phyloP scores from a whole-genome alignment of 2,888 invertebrate genomes.

The Diploptera punctata region DNA sequence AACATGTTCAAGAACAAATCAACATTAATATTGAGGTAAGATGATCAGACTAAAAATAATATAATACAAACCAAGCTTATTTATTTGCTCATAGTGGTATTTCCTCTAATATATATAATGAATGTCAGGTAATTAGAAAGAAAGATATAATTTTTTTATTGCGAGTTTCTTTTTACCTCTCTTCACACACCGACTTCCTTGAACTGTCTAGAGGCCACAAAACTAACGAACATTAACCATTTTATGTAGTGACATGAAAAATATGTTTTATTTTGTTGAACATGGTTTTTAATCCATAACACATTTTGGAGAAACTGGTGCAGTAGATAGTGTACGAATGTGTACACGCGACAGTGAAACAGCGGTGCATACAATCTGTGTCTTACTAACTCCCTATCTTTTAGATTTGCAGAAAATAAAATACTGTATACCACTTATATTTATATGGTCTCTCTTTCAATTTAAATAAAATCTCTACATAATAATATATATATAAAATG shows the following conservation, averaged over 20 bases:
- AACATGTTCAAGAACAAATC: too few species aligned
- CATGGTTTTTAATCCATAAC: not conserved
- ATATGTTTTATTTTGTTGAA: too few species aligned
- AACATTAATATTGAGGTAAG: too few species aligned
- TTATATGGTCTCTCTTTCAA: not conserved
- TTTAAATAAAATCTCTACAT: not conserved
- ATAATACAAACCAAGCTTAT: too few species aligned
- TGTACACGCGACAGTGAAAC: not conserved
- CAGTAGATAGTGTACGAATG: not conserved
- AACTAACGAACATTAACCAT: not conserved
- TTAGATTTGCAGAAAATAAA: not conserved
- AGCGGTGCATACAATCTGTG: not conserved
- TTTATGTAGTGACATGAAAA: not conserved
- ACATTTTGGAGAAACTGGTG: conserved; percentile 14
- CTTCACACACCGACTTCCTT: not conserved
- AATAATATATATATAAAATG: not conserved
- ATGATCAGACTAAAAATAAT: too few species aligned
- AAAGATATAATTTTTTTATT: too few species aligned
- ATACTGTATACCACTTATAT: not conserved
- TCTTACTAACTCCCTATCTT: not conserved
- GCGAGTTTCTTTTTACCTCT: too few species aligned
- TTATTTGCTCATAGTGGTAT: too few species aligned
- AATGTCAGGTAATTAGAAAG: too few species aligned
- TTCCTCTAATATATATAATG: too few species aligned
- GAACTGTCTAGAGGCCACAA: not conserved